Evolutionary conservation across 1,140 invertebrate genomes (phyloP), one percentile per base, ranked within the genome.

Genomic region (Drosophila guanche): DNA sequence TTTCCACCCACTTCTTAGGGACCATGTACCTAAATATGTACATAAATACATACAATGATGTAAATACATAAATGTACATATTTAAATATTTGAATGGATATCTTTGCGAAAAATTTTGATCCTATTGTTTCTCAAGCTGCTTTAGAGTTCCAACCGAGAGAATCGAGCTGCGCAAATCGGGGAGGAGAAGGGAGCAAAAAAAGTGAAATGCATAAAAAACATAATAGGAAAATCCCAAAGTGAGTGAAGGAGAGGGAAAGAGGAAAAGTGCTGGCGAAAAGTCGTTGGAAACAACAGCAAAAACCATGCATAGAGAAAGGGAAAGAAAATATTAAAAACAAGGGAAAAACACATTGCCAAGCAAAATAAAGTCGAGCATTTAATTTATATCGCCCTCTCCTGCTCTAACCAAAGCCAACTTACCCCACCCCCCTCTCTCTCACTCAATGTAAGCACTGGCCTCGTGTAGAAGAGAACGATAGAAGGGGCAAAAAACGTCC

Each of bases 281-380:
- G 51, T 74, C 56, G 46, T 59, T 72, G 69, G 42, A 27, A 51
- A 52, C 52, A 22, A 55, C 27, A 45, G 23, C 0, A 41, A 20
- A 46, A 52, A 54, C 56, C 14, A 57, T 47, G 37, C 50, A 72
- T 56, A 72, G 53, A 40, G 60, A 73, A 77, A 51, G 60, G 75
- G 46, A 80, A 67, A 65, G 68, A 81, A 85, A 85, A 85, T 81
- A 85, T 85, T 81, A 81, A 86, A 85, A 85, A 77, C 70, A 85
- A 60, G 68, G 77, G 81, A 85, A 85, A 37, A 37, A 7, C 33
- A 37, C 80, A 85, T 63, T 57, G 77, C 63, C 53, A 62, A 81
- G 51, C 66, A 86, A 86, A 85, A 85, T 86, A 85, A 85, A 86
- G 80, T 86, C 65, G 71, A 85, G 83, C 81, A 86, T 85, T 85